Base-by-base conservation (phyloP, 1,140 invertebrate species). In the Sinonovacula constricta region DNA sequence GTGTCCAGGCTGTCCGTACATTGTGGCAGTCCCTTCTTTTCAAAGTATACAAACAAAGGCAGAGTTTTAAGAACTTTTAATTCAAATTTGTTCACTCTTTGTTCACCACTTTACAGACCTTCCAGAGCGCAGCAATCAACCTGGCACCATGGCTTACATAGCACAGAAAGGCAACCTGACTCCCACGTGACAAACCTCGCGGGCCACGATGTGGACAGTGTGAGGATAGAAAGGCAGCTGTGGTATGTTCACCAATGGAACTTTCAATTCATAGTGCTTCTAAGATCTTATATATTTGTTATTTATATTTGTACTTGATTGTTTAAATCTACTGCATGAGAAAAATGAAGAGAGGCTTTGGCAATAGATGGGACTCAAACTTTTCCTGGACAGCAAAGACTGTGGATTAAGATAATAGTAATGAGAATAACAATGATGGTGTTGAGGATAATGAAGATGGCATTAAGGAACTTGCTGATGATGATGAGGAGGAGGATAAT, bases 161-260 rank as follows among this genome's bases (percentile, higher is more conserved):
- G 88, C 88, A 26, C 83, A 86, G 45, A 75, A 83, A 54, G 69
- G 76, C 2, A 31, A 56, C n/a, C 53, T 54, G 1, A 78, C 83
- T 24, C 81, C n/a, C 79, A 12, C 80, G 83, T 31, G 78, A 81
- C 22, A 88, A 87, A 63, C 56, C 79, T 15, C 90, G 88, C 54
- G 87, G 85, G 22, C 81, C 84, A 5, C 86, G 86, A 68, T 91
- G 91, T 89, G 91, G 91, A 15, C 91, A 91, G 81, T 91, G 91
- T 86, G 91, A 91, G 69, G 86, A 90, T 39, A 85, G 88, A 67
- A 69, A 82, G 51, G 91, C 90, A n/a, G 82, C 87, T 26, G 85
- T 91, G 81, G 91, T 91, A 75, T 82, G 87, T 84, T 45, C 39
- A n/a, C n/a, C n/a, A n/a, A n/a, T n/a, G n/a, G n/a, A n/a, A n/a